Evolutionary conservation across 2,888 invertebrate genomes (phyloP).

Genomic region (Apamea crenata): DNA sequence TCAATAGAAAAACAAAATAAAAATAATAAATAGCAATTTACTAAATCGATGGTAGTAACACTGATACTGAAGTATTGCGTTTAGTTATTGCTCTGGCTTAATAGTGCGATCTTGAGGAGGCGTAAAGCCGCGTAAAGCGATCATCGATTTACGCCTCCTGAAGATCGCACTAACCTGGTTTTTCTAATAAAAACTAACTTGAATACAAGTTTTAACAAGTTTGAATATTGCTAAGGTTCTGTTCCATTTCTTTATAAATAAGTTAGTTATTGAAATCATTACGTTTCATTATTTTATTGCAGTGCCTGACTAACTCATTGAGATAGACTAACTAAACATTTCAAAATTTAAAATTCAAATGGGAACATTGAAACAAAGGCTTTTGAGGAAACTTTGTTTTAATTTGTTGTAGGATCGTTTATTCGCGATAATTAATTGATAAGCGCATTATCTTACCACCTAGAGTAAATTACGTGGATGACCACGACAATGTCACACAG

Average conservation of each 20-base stretch:
- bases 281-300: neutral
- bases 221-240: neutral
- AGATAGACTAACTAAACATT: conserved; percentile 20
- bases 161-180: neutral
- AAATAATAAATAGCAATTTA: conserved; percentile 15
- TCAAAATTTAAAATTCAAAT: neutral
- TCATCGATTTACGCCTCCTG: neutral
- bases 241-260: neutral
- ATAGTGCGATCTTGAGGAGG: no score
- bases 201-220: neutral
- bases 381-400: conserved; percentile 6
- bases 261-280: neutral
- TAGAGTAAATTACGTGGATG: neutral
- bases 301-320: neutral
- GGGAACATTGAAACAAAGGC: conserved; percentile 17
- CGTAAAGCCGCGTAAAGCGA: neutral
- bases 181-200: neutral
- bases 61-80: neutral
- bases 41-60: conserved; percentile 24
- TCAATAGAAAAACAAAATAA: neutral
- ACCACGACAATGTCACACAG: neutral
- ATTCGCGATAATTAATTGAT: neutral
- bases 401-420: neutral
- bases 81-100: conserved; percentile 23
- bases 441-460: neutral